These are phyloP conservation scores for Drosophila birchii DNA, from an alignment of 2,888 invertebrate species.

Conservation along the genomic window DNA sequence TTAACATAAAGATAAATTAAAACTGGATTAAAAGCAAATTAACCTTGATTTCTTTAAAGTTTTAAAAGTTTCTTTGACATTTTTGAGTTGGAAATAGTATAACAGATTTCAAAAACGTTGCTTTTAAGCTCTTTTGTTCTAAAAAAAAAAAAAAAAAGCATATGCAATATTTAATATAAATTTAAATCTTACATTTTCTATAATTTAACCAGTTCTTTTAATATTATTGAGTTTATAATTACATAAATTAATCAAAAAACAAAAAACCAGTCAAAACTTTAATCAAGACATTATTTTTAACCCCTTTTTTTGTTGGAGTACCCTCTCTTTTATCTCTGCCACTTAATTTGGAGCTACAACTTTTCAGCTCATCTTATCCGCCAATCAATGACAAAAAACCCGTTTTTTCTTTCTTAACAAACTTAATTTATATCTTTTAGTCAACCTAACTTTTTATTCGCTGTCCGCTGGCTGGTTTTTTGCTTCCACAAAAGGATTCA, in stretches of 20 bases:
- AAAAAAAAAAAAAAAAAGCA: too few species aligned
- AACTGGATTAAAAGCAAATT: too few species aligned
- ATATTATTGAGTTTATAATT: background rate
- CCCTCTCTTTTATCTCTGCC: conserved; percentile 1
- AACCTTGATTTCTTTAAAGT: too few species aligned
- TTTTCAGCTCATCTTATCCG: conserved; percentile 16
- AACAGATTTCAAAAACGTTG: background rate
- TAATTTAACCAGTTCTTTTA: background rate
- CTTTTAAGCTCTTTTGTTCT: background rate
- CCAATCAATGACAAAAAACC: conserved; percentile 18
- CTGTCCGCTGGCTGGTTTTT: background rate
- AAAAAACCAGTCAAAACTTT: background rate
- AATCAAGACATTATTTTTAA: background rate
- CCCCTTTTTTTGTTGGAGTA: background rate
- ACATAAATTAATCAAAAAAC: background rate
- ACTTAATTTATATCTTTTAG: conserved; percentile 22
- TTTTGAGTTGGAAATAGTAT: background rate
- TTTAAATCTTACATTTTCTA: background rate
- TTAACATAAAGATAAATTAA: too few species aligned
- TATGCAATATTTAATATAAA: too few species aligned
- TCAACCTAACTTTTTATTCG: conserved; percentile 14
- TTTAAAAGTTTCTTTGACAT: too few species aligned
- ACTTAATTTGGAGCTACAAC: conserved; percentile 14
- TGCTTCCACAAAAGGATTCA: conserved; percentile 1
- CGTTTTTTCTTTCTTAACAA: conserved; percentile 5